phyloP scores from a whole-genome alignment of 35 echinoderm and acorn worm genomes.

The Nesometra sesokonis region DNA sequence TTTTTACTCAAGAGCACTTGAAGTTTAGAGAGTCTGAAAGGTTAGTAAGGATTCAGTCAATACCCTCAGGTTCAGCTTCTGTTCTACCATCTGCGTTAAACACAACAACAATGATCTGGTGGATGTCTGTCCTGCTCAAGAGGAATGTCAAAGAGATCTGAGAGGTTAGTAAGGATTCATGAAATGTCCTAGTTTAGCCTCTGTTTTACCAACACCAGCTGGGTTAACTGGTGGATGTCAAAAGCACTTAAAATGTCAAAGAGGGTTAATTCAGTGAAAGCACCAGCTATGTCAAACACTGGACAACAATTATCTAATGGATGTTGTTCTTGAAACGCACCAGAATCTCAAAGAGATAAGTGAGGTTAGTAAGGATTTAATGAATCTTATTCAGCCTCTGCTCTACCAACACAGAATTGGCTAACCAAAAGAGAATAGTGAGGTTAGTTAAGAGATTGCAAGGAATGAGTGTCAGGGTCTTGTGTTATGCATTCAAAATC shows the following conservation, averaged over 20 bases:
- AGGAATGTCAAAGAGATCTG: too few relatives aligned
- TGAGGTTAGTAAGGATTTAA: too few relatives aligned
- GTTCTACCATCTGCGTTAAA: background rate
- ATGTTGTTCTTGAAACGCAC: background rate
- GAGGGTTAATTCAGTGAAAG: too few relatives aligned
- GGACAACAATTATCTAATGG: background rate
- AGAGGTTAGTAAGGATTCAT: slow-evolving; percentile 2
- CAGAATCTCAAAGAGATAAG: background rate
- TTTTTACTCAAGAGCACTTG: too few relatives aligned
- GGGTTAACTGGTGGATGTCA: background rate
- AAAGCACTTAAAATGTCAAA: background rate
- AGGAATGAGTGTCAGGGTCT: too few relatives aligned
- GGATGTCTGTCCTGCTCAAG: background rate
- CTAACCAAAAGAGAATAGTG: too few relatives aligned
- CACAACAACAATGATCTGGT: background rate
- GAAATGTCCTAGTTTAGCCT: background rate
- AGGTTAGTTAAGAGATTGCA: too few relatives aligned
- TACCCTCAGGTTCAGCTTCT: background rate
- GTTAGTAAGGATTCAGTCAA: slow-evolving; percentile 1
- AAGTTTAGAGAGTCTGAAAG: too few relatives aligned
- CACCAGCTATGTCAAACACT: background rate
- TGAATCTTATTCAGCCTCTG: too few relatives aligned
- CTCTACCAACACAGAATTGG: too few relatives aligned
- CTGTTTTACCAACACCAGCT: background rate
- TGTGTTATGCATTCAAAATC: too few relatives aligned